Evolutionary conservation across 2,888 invertebrate genomes (phyloP), one percentile per base, ranked within the genome.

Genomic region (Lobophora halterata): DNA sequence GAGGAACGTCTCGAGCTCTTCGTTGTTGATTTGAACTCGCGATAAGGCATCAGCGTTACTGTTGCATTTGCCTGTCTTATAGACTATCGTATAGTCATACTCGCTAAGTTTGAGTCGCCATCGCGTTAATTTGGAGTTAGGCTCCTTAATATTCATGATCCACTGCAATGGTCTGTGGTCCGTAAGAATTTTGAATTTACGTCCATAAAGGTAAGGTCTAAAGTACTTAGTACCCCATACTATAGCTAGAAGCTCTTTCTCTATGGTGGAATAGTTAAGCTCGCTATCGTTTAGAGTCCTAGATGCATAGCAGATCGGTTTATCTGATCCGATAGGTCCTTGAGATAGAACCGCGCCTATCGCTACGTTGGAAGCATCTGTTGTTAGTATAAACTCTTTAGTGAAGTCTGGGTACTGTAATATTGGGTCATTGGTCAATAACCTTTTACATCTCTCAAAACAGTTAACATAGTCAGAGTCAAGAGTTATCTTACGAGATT

Each of bases 371-470:
- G 58, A 60, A 0, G 69, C 65, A 16, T 72, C 71, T 0, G 62
- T 54, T 2, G 54, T 55, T 1, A 61, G 25, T 2, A 49, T 37
- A n/a, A 58, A 52, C 1, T 12, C 52, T 37, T 59, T 57, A 0
- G 23, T 27, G 34, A 71, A 73, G 19, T 75, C 60, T 0, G 70
- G 68, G 19, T 63, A 71, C 34, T 58, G 52, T 1, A 74, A 38
- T 1, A 74, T 53, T 1, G 67, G 66, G n/a, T 55, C 53, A 8
- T 60, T 54, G 1, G 34, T 46, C 19, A 55, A 18, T n/a, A 54
- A 18, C 3, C 27, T 44, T 21, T 51, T 55, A 11, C 55, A 54
- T 5, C 52, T 17, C 11, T 52, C 43, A 17, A 59, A 59, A 11
- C 46, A 39, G n/a, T 53, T 39, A 13, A 47, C 23, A 6, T 58